phyloP scores from a whole-genome alignment of 2,888 invertebrate genomes.

The Nomada fucata region DNA sequence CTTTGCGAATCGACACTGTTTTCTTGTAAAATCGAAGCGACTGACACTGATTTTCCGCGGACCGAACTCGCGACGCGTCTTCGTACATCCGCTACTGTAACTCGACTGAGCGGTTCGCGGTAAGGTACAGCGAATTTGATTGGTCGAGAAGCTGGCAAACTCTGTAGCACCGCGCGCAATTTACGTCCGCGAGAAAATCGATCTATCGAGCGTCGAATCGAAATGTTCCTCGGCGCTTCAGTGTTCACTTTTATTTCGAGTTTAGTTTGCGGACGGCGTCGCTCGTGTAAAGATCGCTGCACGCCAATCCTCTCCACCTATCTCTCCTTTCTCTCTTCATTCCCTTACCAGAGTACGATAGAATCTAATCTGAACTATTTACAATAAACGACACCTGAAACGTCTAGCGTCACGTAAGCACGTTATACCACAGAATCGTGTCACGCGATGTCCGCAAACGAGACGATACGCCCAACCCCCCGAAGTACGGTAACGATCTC shows the following conservation, averaged over 20 bases:
- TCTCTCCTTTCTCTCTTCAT: not conserved
- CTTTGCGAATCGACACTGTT: not conserved
- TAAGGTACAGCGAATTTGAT: conserved; percentile 10
- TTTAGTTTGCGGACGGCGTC: conserved; percentile 52
- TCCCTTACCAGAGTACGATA: conserved; percentile 53
- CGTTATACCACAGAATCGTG: conserved; percentile 49
- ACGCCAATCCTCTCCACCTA: conserved; percentile 42
- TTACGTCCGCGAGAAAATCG: not conserved
- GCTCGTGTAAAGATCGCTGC: conserved; percentile 47
- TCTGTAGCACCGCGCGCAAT: conserved; percentile 1
- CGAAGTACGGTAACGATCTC: conserved; percentile 8
- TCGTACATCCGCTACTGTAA: not conserved
- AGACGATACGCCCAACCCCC: conserved; percentile 2
- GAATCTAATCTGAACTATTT: conserved; percentile 78
- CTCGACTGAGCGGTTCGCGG: conserved; percentile 22
- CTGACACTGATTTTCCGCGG: not conserved
- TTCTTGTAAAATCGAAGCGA: not conserved
- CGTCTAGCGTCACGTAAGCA: conserved; percentile 73
- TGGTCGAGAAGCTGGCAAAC: conserved; percentile 21
- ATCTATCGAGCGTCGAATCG: conserved; percentile 7
- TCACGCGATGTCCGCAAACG: conserved; percentile 1
- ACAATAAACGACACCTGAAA: conserved; percentile 75
- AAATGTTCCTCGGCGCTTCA: conserved; percentile 18
- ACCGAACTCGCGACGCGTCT: not conserved
- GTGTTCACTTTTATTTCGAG: conserved; percentile 16